These are phyloP conservation scores for Columba livia DNA, from an alignment of 2,113 vertebrate species.

Conservation along the genomic window DNA sequence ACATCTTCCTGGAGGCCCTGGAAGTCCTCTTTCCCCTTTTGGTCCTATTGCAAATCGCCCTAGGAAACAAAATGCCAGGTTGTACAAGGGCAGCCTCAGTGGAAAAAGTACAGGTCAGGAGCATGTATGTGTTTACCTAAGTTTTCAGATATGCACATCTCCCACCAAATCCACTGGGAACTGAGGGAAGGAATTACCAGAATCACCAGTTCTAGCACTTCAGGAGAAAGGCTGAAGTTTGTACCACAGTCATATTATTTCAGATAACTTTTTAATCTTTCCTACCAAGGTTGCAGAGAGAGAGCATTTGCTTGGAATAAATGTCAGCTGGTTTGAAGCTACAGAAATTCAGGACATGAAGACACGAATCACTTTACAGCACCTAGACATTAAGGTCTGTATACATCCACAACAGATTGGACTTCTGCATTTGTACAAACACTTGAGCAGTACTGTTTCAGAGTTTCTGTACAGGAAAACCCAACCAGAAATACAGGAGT, in stretches of 20 bases:
- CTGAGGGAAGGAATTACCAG: background rate
- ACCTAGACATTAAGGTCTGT: background rate
- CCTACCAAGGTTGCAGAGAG: background rate
- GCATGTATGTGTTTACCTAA: background rate
- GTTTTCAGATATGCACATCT: background rate
- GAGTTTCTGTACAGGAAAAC: background rate
- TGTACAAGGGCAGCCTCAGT: background rate
- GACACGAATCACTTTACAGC: background rate
- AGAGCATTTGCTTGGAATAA: background rate
- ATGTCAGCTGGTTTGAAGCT: background rate
- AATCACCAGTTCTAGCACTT: background rate
- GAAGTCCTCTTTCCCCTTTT: slow-evolving; percentile 91
- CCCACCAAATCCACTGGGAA: background rate
- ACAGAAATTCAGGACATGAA: background rate
- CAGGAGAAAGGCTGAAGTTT: background rate
- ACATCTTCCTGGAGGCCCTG: slow-evolving; percentile 90
- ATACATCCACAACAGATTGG: fast-evolving
- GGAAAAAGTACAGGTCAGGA: background rate
- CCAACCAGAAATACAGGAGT: background rate
- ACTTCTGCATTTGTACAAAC: background rate
- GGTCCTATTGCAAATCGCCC: slow-evolving; percentile 86
- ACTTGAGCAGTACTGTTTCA: background rate
- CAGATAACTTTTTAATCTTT: background rate
- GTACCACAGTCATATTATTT: background rate
- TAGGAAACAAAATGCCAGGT: slow-evolving; percentile 62